These are phyloP conservation scores for Brachyrhaphis roseni DNA, from an alignment of 2,797 vertebrate species.

Conservation along the genomic window DNA sequence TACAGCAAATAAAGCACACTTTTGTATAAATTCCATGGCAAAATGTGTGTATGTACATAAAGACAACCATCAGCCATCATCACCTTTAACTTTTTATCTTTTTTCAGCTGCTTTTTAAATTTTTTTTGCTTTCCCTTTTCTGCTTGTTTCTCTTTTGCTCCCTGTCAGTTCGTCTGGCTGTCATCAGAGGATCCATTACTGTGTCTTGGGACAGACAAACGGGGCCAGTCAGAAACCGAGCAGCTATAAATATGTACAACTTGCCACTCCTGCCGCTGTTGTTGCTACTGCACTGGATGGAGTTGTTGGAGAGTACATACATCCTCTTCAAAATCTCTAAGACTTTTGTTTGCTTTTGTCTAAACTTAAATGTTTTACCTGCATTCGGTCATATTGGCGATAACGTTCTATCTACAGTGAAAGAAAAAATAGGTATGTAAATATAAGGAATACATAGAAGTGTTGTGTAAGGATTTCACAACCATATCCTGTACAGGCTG, in stretches of 20 bases:
- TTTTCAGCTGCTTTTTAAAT: neutral
- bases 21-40: neutral
- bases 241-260: conserved; percentile 7
- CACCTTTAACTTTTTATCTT: neutral
- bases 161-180: neutral
- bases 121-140: neutral
- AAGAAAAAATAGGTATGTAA: conserved; percentile 3
- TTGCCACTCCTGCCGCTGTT: neutral
- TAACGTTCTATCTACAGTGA: neutral
- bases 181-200: neutral
- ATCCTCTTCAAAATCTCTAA: neutral
- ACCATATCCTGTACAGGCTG: conserved; percentile 34
- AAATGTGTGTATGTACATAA: neutral
- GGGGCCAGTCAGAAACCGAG: neutral
- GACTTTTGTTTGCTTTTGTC: neutral
- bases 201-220: neutral
- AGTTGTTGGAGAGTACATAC: neutral
- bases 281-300: neutral
- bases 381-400: neutral
- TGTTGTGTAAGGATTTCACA: conserved; percentile 54
- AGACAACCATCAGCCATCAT: neutral
- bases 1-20: neutral
- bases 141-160: neutral
- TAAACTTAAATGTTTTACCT: neutral
- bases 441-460: conserved; percentile 38